A percentile compares a stretch with the other conserved stretches of the same genome.
Evolutionary conservation across 2,113 vertebrate species (phyloP).

Genomic region (Copsychus sechellarum): DNA sequence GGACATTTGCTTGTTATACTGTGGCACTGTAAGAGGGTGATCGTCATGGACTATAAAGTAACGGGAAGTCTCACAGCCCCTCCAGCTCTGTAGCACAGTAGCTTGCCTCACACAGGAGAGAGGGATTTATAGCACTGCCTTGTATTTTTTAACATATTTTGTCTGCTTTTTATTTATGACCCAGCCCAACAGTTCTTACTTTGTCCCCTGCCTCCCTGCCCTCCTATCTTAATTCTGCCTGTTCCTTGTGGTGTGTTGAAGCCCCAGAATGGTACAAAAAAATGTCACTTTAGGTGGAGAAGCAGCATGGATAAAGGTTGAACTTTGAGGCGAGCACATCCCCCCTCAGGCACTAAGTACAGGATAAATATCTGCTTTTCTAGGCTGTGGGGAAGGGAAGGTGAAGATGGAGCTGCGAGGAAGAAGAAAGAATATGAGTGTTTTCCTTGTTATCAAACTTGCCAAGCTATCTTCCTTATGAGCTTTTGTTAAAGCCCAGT

Average conservation of each 20-base stretch:
- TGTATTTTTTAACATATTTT: constrained; percentile 62
- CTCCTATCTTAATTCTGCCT: neutral
- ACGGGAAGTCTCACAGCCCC: constrained; percentile 51
- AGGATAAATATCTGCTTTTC: neutral
- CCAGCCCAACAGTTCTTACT: neutral
- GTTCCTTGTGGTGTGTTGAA: neutral
- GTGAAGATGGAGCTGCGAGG: neutral
- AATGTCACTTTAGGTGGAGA: neutral
- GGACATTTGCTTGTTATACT: constrained; percentile 61
- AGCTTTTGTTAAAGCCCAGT: constrained; percentile 25
- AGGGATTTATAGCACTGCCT: constrained; percentile 41
- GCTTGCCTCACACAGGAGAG: constrained; percentile 21
- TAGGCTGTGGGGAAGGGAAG: neutral
- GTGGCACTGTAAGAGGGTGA: constrained; percentile 40
- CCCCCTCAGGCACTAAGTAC: neutral
- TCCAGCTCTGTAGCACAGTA: constrained; percentile 29
- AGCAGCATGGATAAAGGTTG: neutral
- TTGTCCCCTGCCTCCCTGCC: neutral
- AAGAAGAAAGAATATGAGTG: neutral
- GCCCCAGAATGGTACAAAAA: neutral
- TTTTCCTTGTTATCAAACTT: constrained; percentile 25
- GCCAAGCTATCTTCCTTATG: constrained; percentile 14
- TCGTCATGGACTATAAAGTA: constrained; percentile 59
- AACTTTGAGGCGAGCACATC: neutral
- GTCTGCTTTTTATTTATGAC: constrained; percentile 46